These are phyloP conservation scores for Marmota flaviventris DNA, from an alignment of 2,113 vertebrate species.

Conservation along the genomic window DNA sequence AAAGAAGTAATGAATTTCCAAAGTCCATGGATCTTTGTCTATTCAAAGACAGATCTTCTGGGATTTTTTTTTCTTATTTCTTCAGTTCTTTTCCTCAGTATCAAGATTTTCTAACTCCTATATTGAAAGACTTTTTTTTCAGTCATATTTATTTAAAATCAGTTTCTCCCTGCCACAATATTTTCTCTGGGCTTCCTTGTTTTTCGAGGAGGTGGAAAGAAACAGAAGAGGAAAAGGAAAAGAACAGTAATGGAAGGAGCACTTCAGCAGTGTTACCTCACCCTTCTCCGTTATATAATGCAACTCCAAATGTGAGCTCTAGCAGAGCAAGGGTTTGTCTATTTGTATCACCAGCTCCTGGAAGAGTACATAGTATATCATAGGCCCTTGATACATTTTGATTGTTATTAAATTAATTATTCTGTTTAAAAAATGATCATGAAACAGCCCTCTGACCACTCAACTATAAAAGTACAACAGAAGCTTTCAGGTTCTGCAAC, in stretches of 20 bases:
- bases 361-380: background rate
- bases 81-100: background rate
- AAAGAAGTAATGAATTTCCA: slow-evolving; percentile 37
- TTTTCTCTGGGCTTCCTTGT: background rate
- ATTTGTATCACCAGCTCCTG: background rate
- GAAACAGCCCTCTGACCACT: background rate
- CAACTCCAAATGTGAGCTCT: background rate
- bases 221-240: background rate
- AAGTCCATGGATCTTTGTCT: background rate
- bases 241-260: background rate
- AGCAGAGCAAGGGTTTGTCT: background rate
- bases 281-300: background rate
- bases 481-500: background rate
- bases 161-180: slow-evolving; percentile 3
- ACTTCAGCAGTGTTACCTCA: background rate
- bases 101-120: background rate
- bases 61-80: background rate
- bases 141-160: slow-evolving; percentile 26
- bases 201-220: background rate
- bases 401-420: background rate
- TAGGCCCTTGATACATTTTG: background rate
- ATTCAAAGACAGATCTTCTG: background rate
- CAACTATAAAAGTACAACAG: background rate
- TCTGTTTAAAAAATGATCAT: background rate
- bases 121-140: slow-evolving; percentile 37